Evolutionary conservation across 2,113 vertebrate species (phyloP).

Genomic region (Hippocampus barbouri): DNA sequence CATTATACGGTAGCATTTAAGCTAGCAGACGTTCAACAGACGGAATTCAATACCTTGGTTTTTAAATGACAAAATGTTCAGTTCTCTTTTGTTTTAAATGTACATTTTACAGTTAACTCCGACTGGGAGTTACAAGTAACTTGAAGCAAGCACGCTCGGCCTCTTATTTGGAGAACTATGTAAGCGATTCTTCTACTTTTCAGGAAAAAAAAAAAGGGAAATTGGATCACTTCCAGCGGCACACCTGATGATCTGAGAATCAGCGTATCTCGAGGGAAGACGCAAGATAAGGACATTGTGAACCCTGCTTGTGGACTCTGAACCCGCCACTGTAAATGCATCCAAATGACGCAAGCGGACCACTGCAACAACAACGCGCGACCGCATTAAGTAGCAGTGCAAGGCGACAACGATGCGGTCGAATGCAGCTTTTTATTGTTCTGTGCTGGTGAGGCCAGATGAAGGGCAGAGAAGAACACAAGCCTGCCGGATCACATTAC

Average conservation of each 20-base stretch:
- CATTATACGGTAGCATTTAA: too few relatives aligned
- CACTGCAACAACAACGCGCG: neutral
- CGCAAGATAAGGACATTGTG: neutral
- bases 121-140: too few relatives aligned
- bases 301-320: neutral
- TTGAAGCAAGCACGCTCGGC: too few relatives aligned
- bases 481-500: conserved; percentile 45
- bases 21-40: too few relatives aligned
- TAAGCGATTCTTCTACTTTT: too few relatives aligned
- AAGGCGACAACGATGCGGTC: neutral
- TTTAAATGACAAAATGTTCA: too few relatives aligned
- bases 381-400: neutral
- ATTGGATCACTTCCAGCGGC: neutral
- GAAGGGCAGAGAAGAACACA: conserved; percentile 26
- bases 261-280: neutral
- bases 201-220: too few relatives aligned
- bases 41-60: too few relatives aligned
- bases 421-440: neutral
- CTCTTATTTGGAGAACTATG: neutral
- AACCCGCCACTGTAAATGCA: neutral
- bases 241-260: neutral
- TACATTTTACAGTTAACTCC: neutral
- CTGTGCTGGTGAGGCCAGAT: neutral
- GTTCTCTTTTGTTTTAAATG: neutral
- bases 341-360: neutral